Conservation (phyloP, 1,140 invertebrate species). For the Goniozus legneri region DNA sequence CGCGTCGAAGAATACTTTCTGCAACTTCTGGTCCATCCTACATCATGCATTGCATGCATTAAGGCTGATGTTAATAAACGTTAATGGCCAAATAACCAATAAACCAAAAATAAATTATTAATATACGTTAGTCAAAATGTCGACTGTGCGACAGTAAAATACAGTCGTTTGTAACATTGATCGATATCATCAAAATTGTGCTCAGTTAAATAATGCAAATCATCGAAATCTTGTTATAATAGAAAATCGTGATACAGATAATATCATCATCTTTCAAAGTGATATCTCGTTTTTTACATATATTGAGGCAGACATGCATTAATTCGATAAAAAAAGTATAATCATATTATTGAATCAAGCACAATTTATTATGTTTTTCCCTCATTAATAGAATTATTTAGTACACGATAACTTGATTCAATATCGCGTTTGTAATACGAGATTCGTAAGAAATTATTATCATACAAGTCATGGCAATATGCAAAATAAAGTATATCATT, state of each 20-base stretch:
- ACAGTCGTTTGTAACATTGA: not conserved
- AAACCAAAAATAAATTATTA: conserved; percentile 33
- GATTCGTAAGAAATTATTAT: conserved; percentile 3
- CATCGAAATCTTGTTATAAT: conserved; percentile 15
- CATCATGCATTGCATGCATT: conserved; percentile 54
- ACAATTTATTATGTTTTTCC: too few species aligned
- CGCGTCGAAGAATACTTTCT: conserved; percentile 49
- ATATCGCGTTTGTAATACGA: conserved; percentile 14
- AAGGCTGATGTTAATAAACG: conserved; percentile 51
- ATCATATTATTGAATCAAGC: conserved; percentile 18
- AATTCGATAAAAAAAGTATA: conserved; percentile 23
- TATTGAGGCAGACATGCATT: conserved; percentile 30
- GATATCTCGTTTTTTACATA: conserved; percentile 19
- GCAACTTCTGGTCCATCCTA: conserved; percentile 52
- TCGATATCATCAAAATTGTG: conserved; percentile 12
- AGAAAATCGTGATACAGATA: conserved; percentile 19
- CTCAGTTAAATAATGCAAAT: conserved; percentile 26
- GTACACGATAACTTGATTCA: too few species aligned
- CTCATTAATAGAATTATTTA: too few species aligned
- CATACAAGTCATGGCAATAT: conserved; percentile 14
- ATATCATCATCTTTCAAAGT: conserved; percentile 17
- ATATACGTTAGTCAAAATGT: too few species aligned
- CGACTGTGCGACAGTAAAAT: not conserved
- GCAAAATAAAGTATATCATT: conserved; percentile 21
- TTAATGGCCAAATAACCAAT: conserved; percentile 41